Evolutionary conservation across 2,797 vertebrate genomes (phyloP).

Genomic region (Sebastes umbrosus): DNA sequence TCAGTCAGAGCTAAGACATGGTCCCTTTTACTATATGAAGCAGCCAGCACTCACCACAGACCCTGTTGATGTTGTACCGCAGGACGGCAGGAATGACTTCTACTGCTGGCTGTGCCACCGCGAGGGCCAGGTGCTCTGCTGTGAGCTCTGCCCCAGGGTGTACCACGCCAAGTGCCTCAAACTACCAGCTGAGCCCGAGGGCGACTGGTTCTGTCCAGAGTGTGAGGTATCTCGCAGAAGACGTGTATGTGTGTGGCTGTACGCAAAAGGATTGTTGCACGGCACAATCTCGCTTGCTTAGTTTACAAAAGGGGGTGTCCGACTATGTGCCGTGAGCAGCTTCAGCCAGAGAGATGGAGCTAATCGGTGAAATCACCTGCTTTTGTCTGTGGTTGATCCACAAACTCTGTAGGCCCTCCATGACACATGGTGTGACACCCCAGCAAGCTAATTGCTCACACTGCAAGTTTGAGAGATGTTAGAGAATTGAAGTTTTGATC

Average conservation of each 20-base stretch:
- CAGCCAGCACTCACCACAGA: slow-evolving; percentile 91
- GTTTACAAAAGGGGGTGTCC: slow-evolving; percentile 6
- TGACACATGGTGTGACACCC: slow-evolving; percentile 18
- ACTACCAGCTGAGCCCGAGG: slow-evolving; percentile 92
- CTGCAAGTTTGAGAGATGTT: slow-evolving; percentile 4
- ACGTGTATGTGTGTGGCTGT: slow-evolving; percentile 57
- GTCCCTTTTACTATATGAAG: slow-evolving; percentile 99
- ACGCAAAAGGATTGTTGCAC: slow-evolving; percentile 18
- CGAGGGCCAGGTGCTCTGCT: slow-evolving; percentile 99
- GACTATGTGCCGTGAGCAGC: not conserved
- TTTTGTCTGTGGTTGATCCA: not conserved
- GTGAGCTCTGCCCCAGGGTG: slow-evolving; percentile 99
- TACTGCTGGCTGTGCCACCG: slow-evolving; percentile 99
- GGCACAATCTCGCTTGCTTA: slow-evolving; percentile 19
- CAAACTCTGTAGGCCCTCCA: not conserved
- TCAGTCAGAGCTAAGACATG: slow-evolving; percentile 99
- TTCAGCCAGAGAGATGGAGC: not conserved
- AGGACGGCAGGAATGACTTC: slow-evolving; percentile 99
- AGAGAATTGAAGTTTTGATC: not conserved
- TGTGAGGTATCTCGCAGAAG: slow-evolving; percentile 78
- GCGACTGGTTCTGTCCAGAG: slow-evolving; percentile 99
- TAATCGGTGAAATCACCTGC: not conserved
- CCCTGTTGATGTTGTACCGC: slow-evolving; percentile 99
- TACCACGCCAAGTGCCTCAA: slow-evolving; percentile 99
- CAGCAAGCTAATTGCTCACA: slow-evolving; percentile 17